phyloP scores from a whole-genome alignment of 2,888 invertebrate species.

The Monochamus alternatus region DNA sequence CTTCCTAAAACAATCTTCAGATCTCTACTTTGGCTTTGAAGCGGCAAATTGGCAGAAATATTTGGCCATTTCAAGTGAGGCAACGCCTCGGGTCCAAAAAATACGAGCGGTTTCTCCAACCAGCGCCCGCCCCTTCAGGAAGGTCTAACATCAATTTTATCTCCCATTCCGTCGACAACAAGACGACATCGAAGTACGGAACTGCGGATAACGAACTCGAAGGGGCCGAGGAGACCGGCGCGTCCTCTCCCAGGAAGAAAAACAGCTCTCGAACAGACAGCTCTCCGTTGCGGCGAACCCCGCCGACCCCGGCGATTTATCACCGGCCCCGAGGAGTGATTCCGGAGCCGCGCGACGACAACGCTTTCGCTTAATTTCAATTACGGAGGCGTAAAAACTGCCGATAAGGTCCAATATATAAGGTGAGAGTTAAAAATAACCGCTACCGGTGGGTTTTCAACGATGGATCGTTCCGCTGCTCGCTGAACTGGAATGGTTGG shows the following conservation, averaged over 20 bases:
- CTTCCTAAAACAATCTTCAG: too few species aligned
- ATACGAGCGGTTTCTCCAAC: too few species aligned
- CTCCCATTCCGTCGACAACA: background rate
- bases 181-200: background rate
- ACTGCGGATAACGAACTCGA: background rate
- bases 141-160: background rate
- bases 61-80: too few species aligned
- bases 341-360: background rate
- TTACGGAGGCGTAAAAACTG: slow-evolving; percentile 19
- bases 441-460: background rate
- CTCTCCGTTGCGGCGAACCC: background rate
- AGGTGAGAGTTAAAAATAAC: slow-evolving; percentile 2
- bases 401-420: slow-evolving; percentile 5
- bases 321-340: background rate
- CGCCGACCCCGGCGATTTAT: background rate
- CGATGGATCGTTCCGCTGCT: background rate
- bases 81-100: too few species aligned
- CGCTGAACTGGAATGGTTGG: background rate
- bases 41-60: too few species aligned
- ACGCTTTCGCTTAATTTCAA: slow-evolving; percentile 24
- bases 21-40: too few species aligned
- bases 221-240: background rate
- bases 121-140: too few species aligned
- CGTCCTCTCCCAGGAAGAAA: background rate
- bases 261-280: background rate